phyloP scores from a whole-genome alignment of 1,140 invertebrate genomes.

The Octopus sinensis region DNA sequence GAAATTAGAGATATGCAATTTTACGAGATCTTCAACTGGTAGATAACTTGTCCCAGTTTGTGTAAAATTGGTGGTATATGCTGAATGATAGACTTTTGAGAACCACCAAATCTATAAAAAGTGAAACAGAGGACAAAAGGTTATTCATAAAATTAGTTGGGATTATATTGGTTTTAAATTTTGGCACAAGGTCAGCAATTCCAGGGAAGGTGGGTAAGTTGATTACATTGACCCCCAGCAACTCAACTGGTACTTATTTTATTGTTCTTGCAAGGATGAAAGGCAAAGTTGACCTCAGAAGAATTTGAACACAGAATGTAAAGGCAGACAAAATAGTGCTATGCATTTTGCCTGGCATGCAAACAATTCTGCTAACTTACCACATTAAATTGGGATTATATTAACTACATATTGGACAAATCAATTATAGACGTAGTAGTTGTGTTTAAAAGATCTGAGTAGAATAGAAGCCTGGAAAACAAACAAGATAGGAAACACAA shows the following conservation, averaged over 20 bases:
- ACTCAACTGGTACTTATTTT: background rate
- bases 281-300: background rate
- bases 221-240: background rate
- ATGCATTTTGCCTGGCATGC: background rate
- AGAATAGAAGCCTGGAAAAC: too few species aligned
- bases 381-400: too few species aligned
- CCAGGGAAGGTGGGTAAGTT: too few species aligned
- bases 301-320: background rate
- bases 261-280: background rate
- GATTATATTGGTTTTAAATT: background rate
- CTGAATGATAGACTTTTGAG: background rate
- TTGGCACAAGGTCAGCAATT: background rate
- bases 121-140: background rate
- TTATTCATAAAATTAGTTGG: background rate
- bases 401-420: too few species aligned
- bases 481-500: too few species aligned
- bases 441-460: too few species aligned
- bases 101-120: slow-evolving; percentile 4
- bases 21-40: background rate
- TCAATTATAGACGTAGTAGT: too few species aligned
- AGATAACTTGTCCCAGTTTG: background rate
- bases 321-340: background rate
- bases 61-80: background rate
- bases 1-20: background rate
- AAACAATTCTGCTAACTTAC: background rate